Evolutionary conservation across 2,797 vertebrate genomes (phyloP), one percentile per base, ranked within the genome.

Genomic region (Girardinus metallicus): DNA sequence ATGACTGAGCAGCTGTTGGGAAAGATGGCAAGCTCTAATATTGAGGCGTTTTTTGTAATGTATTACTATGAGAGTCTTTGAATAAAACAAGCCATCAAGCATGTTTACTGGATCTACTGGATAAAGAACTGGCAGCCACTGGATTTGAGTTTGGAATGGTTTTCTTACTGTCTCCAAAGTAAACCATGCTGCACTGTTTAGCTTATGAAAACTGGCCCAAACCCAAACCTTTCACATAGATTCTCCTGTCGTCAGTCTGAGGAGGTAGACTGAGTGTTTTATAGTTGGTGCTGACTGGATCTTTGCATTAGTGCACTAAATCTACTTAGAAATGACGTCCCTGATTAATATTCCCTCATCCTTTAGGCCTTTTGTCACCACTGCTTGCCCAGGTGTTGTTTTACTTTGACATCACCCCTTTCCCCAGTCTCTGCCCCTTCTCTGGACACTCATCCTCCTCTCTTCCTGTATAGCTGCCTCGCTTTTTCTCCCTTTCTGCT

Each of bases 391-490:
- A 94, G 91, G 91, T 94, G 91, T 92, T 92, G 82, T 93, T 93
- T 92, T 88, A 92, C 83, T 86, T 82, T n/a, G 87, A 88, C 88
- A 73, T 86, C 85, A 55, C 70, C 74, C 43, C 60, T 44, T 79
- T 86, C 85, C 87, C 43, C 86, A 75, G 75, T 78, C 84, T 80
- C 88, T 80, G 84, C 92, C 86, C 88, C 91, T 80, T 85, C 85
- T 85, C 55, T 62, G 73, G 55, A 34, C 83, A 83, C 78, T 78
- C 87, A 81, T 88, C 88, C 87, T 90, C 86, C 86, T 85, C 88
- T 84, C 93, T 93, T 94, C 93, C 93, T 94, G 92, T 94, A 88
- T 84, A 89, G n/a, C 88, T 93, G 89, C 88, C 90, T 91, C 88
- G 70, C 87, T 87, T 92, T 90, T 88, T 93, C 86, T 91, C 89